phyloP scores from a whole-genome alignment of 1,140 invertebrate species.

The Cotesia glomerata region DNA sequence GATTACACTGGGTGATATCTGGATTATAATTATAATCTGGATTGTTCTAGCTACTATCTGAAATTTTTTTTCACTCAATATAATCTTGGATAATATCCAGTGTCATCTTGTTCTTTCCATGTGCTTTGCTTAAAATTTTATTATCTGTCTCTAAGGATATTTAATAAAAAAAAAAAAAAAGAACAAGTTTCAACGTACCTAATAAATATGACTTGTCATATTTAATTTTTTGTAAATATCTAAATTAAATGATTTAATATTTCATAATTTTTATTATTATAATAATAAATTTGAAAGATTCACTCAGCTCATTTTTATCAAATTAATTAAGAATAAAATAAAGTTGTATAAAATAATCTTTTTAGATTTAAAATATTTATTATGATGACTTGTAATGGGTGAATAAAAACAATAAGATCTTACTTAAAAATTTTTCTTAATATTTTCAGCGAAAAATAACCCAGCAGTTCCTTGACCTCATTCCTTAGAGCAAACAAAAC shows the following conservation, averaged over 20 bases:
- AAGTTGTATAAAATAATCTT: slow-evolving; percentile 20
- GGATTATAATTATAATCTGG: too few species aligned
- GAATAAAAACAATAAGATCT: slow-evolving; percentile 13
- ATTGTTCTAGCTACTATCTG: too few species aligned
- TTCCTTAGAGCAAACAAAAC: slow-evolving; percentile 19
- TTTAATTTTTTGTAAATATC: too few species aligned
- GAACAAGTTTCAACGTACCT: not conserved
- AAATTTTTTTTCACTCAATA: too few species aligned
- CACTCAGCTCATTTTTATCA: not conserved
- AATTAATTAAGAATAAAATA: not conserved
- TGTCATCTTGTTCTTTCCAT: too few species aligned
- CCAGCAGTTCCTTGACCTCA: slow-evolving; percentile 17
- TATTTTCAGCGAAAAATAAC: not conserved
- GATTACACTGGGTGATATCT: too few species aligned
- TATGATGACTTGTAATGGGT: slow-evolving; percentile 22
- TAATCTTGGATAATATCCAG: too few species aligned
- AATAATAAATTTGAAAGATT: not conserved
- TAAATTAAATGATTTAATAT: too few species aligned
- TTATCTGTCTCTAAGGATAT: too few species aligned
- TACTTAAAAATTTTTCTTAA: not conserved
- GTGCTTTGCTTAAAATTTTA: too few species aligned
- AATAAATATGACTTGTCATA: too few species aligned
- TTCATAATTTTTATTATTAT: too few species aligned
- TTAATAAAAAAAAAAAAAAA: not conserved
- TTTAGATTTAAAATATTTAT: slow-evolving; percentile 19